A percentile compares a stretch with the other conserved stretches of the same genome.
Conservation (phyloP, 2,113 vertebrate genomes). For the Alethe castanea region DNA sequence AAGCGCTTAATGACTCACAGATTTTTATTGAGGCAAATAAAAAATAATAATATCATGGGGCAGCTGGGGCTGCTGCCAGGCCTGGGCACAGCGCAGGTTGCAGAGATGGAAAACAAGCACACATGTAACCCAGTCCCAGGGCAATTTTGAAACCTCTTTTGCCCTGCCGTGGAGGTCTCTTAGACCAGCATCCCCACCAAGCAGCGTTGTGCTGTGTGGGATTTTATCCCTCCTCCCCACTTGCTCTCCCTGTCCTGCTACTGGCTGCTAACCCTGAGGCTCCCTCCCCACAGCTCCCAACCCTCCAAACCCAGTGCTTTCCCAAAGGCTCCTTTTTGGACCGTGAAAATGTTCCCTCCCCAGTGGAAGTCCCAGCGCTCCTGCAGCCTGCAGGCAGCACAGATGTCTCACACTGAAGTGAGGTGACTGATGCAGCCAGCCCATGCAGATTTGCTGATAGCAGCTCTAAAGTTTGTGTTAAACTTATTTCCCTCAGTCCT, state of each 20-base stretch:
- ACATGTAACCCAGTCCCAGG: background rate
- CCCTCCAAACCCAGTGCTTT: background rate
- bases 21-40: conserved; percentile 47
- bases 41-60: conserved; percentile 3
- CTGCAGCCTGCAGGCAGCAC: background rate
- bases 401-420: background rate
- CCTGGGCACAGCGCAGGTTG: background rate
- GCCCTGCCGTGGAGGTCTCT: background rate
- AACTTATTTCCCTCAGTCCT: background rate
- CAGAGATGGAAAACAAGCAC: background rate
- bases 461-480: background rate
- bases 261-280: background rate
- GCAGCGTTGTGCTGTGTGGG: background rate
- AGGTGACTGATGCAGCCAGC: accelerated
- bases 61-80: background rate
- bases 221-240: background rate
- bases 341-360: background rate
- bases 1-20: conserved; percentile 68
- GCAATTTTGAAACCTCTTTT: background rate
- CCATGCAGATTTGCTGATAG: background rate
- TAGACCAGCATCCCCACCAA: background rate
- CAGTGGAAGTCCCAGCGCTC: background rate
- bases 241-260: background rate
- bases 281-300: background rate
- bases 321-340: background rate